phyloP scores from a whole-genome alignment of 2,888 invertebrate genomes.

The Cryptophagus acutangulus region DNA sequence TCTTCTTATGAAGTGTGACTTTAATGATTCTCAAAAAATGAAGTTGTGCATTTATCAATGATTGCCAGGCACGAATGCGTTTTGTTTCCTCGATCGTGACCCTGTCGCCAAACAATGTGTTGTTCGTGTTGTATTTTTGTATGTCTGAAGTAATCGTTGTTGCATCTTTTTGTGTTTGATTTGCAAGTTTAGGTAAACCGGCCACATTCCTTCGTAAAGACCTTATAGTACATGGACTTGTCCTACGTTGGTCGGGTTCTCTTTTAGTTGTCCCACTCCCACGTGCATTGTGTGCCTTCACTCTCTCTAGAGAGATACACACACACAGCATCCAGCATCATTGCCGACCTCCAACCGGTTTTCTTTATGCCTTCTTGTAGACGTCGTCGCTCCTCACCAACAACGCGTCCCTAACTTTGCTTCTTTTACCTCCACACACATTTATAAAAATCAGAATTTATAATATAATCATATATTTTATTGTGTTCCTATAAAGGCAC shows the following conservation, averaged over 20 bases:
- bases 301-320: too few species aligned
- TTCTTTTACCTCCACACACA: too few species aligned
- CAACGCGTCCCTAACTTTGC: slow-evolving; percentile 1
- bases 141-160: slow-evolving; percentile 27
- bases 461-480: too few species aligned
- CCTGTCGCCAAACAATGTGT: slow-evolving; percentile 21
- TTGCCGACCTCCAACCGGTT: slow-evolving; percentile 38
- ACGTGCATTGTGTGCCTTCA: slow-evolving; percentile 22
- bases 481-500: too few species aligned
- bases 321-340: too few species aligned
- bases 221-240: slow-evolving; percentile 15
- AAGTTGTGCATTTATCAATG: slow-evolving; percentile 1
- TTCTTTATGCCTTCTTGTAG: slow-evolving; percentile 17
- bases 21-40: too few species aligned
- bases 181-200: slow-evolving; percentile 35
- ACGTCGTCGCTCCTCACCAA: slow-evolving; percentile 2
- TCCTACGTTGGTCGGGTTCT: neutral
- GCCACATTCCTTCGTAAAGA: slow-evolving; percentile 33
- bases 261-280: slow-evolving; percentile 21
- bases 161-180: slow-evolving; percentile 32
- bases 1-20: neutral
- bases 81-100: slow-evolving; percentile 22
- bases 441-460: too few species aligned
- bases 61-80: slow-evolving; percentile 14
- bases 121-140: slow-evolving; percentile 28